phyloP scores from a whole-genome alignment of 2,888 invertebrate species.

The Drosophila neoperkinsi region DNA sequence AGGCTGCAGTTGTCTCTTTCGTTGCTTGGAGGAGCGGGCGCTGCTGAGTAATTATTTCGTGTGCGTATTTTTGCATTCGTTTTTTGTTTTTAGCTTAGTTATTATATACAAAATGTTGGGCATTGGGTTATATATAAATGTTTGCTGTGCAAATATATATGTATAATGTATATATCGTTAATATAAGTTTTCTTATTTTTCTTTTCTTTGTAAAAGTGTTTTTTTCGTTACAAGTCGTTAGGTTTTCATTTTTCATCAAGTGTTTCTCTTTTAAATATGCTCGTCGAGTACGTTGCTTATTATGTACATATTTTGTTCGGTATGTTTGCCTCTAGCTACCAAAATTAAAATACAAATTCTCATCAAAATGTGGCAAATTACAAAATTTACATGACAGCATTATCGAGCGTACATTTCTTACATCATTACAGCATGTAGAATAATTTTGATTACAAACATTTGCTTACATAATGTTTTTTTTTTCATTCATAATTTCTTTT shows the following conservation, averaged over 20 bases:
- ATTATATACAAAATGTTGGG: constrained; percentile 79
- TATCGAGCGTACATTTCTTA: constrained; percentile 23
- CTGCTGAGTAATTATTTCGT: constrained; percentile 58
- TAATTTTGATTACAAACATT: constrained; percentile 57
- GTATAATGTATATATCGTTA: constrained; percentile 76
- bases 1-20: constrained; percentile 14
- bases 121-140: constrained; percentile 69
- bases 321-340: constrained; percentile 54
- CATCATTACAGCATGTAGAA: constrained; percentile 46
- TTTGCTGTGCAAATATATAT: constrained; percentile 81
- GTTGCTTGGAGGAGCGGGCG: constrained; percentile 24
- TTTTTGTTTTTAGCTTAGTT: constrained; percentile 56
- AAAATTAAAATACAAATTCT: constrained; percentile 51
- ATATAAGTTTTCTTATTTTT: constrained; percentile 29
- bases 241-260: constrained; percentile 59
- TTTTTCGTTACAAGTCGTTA: constrained; percentile 61
- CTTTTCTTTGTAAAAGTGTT: constrained; percentile 64
- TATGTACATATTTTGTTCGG: constrained; percentile 39
- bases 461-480: constrained; percentile 11
- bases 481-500: constrained; percentile 4
- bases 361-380: constrained; percentile 62
- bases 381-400: constrained; percentile 64
- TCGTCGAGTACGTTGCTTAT: constrained; percentile 59
- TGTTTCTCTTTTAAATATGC: constrained; percentile 48
- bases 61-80: constrained; percentile 66